phyloP scores from a whole-genome alignment of 2,113 vertebrate species.

The Carlito syrichta region DNA sequence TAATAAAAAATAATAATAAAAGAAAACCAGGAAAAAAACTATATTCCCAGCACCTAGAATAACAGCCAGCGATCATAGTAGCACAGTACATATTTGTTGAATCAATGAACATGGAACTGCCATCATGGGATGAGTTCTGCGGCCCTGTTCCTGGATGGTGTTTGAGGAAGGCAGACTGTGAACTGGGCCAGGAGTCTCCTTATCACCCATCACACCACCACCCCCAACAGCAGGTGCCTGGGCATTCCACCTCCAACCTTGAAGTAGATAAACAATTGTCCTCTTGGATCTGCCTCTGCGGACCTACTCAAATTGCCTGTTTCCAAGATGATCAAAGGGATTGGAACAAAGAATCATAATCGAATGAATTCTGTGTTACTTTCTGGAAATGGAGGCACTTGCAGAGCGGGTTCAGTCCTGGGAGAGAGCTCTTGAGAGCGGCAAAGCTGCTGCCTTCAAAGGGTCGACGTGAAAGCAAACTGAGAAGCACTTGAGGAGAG shows the following conservation, averaged over 20 bases:
- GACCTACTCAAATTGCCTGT: not conserved
- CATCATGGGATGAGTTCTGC: not conserved
- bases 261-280: not conserved
- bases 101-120: not conserved
- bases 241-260: not conserved
- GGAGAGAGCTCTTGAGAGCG: conserved; percentile 10
- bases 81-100: not conserved
- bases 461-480: not conserved
- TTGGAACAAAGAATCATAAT: conserved; percentile 14
- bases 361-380: not conserved
- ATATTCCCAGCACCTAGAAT: not conserved
- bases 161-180: not conserved
- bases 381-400: not conserved
- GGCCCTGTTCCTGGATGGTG: not conserved
- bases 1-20: no score
- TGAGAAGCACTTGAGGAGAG: conserved; percentile 38
- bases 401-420: not conserved
- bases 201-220: no score
- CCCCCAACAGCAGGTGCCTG: not conserved
- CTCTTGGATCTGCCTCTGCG: not conserved
- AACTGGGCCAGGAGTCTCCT: not conserved
- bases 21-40: no score
- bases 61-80: not conserved
- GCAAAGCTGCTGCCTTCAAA: conserved; percentile 41
- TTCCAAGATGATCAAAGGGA: conserved; percentile 49